phyloP scores from a whole-genome alignment of 2,888 invertebrate species.

The Thera britannica region DNA sequence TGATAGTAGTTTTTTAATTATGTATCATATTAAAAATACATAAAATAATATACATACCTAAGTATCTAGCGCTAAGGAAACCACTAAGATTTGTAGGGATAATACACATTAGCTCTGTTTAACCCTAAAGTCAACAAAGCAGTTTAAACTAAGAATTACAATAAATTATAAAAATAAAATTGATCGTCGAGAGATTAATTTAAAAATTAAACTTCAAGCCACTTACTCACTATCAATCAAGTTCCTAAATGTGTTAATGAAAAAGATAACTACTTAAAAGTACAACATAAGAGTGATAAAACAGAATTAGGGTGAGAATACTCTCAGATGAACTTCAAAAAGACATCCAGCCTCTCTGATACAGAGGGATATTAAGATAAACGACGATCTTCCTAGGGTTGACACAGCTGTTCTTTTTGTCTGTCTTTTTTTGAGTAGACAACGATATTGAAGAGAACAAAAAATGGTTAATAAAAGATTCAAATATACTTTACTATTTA shows the following conservation, averaged over 20 bases:
- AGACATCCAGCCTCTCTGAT: constrained; percentile 41
- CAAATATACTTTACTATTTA: too few relatives aligned
- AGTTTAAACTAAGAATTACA: too few relatives aligned
- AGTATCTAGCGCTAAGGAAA: too few relatives aligned
- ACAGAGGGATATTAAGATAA: constrained; percentile 53
- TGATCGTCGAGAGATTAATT: background rate
- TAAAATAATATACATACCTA: too few relatives aligned
- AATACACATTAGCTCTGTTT: too few relatives aligned
- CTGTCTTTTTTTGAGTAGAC: too few relatives aligned
- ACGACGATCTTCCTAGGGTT: constrained; percentile 53
- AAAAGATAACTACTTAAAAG: constrained; percentile 10
- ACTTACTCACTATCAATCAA: constrained; percentile 10
- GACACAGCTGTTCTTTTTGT: constrained; percentile 29
- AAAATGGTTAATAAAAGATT: too few relatives aligned
- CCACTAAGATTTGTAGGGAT: too few relatives aligned
- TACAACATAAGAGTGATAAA: constrained; percentile 41
- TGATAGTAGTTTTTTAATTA: too few relatives aligned
- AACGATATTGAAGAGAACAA: too few relatives aligned
- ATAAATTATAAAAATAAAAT: background rate
- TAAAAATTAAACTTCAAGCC: background rate
- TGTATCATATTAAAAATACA: too few relatives aligned
- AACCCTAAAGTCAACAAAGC: too few relatives aligned
- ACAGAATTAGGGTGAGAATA: constrained; percentile 47
- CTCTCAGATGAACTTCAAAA: constrained; percentile 37
- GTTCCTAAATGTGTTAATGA: constrained; percentile 29